phyloP scores from a whole-genome alignment of 2,888 invertebrate species.

The Philaethria dido region DNA sequence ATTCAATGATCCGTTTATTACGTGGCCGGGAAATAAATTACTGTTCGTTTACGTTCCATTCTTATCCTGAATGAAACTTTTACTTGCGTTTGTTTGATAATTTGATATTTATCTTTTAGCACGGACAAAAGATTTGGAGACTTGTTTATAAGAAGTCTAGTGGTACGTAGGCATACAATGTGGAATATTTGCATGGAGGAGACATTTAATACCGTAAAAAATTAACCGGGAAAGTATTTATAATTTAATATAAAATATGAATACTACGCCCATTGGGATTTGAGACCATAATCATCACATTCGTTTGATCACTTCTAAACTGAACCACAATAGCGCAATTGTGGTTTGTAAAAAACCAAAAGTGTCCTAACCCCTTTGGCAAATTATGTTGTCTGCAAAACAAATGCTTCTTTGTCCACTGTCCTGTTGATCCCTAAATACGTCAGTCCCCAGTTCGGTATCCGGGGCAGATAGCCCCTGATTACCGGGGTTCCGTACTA shows the following conservation, averaged over 20 bases:
- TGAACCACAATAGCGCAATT: neutral
- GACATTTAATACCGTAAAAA: no score
- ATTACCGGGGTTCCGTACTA: constrained; percentile 70
- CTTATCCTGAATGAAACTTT: neutral
- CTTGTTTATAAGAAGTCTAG: no score
- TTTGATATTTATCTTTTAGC: neutral
- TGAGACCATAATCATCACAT: neutral
- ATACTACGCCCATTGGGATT: no score
- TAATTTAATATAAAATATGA: no score
- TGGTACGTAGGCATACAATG: no score
- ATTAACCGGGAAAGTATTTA: no score
- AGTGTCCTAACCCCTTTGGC: constrained; percentile 52
- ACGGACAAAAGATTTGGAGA: neutral
- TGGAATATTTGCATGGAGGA: no score
- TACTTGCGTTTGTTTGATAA: neutral
- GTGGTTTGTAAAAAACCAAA: constrained; percentile 31
- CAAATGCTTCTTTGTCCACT: constrained; percentile 75
- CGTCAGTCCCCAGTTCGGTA: constrained; percentile 48
- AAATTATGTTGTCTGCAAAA: constrained; percentile 75
- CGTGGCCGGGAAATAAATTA: constrained; percentile 27
- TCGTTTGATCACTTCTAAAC: neutral
- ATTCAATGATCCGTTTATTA: constrained; percentile 33
- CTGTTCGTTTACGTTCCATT: constrained; percentile 17
- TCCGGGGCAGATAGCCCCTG: constrained; percentile 54
- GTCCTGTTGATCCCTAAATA: constrained; percentile 65